Evolutionary conservation across 1,140 invertebrate genomes (phyloP), one percentile per base, ranked within the genome.

Genomic region (Belonocnema kinseyi): DNA sequence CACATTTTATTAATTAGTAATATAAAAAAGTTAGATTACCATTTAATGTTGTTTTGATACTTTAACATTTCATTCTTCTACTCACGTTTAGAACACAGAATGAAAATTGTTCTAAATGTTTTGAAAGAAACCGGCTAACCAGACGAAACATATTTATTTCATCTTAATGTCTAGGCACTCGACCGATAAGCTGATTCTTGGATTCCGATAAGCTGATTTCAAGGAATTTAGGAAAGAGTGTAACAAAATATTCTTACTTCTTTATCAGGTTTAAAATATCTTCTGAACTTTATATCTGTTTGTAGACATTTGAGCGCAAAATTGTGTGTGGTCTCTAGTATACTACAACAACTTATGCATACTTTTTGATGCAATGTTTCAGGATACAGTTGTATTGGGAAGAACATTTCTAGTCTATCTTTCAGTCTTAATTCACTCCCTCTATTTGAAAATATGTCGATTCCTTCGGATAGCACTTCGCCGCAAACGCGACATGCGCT

Each of bases 251-350:
- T 72, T 77, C 80, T 77, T 78, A 88, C 86, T 71, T 82, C 79
- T 50, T 70, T 72, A 12, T 85, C 80, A 12, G 88, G 79, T 74
- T 88, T 88, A 46, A 89, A 73, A 79, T 81, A 83, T 66, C 77
- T 83, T 40, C 82, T 83, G 6, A 89, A 83, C 66, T 79, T 80
- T n/a, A 89, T 84, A 58, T 89, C 87, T 12, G 87, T 85, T 78
- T 80, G 79, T 12, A 89, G 79, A 75, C 81, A 87, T 19, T 56
- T 85, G 11, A 80, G 51, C 8, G 85, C 80, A 40, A 90, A 66
- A 13, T 78, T 85, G 73, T 90, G 88, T 33, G 77, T 77, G 52
- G 78, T 61, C 81, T 89, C 88, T 8, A 90, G 73, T 78, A 86
- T 88, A 1, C 84, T 77, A 52, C 82, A 86, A 75, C 88, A 90